These are phyloP conservation scores for Ophioderma brevispina DNA, from an alignment of 35 echinoderm and acorn worm species.

Conservation along the genomic window DNA sequence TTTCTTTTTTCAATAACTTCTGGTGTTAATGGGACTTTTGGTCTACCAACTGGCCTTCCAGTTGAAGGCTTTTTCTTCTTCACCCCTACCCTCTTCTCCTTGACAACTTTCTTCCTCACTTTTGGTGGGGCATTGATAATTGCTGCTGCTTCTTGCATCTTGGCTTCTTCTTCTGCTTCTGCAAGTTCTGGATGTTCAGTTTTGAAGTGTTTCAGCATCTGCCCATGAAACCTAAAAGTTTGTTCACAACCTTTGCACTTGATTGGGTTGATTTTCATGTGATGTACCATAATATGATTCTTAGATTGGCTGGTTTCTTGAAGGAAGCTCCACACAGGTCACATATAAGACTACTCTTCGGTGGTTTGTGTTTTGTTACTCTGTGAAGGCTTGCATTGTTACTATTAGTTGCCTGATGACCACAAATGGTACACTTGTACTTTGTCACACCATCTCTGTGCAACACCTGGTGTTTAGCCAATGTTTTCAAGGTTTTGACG, in stretches of 20 bases:
- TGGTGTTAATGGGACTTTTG: background rate
- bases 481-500: background rate
- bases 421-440: background rate
- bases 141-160: background rate
- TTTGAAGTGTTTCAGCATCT: background rate
- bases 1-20: background rate
- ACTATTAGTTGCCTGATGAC: background rate
- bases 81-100: background rate
- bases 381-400: background rate
- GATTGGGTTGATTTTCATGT: background rate
- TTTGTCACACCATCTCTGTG: background rate
- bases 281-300: background rate
- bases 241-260: background rate
- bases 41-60: background rate
- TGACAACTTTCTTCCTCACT: background rate
- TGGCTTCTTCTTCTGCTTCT: background rate
- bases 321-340: background rate
- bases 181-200: background rate
- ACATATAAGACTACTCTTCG: background rate
- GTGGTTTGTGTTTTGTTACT: background rate
- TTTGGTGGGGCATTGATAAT: background rate
- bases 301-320: background rate
- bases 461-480: background rate
- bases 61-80: background rate
- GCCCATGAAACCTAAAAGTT: background rate